Percentiles rank a stretch among this genome's conserved stretches.
Evolutionary conservation across 2,797 vertebrate species (phyloP).

Genomic region (Protosalanx chinensis): DNA sequence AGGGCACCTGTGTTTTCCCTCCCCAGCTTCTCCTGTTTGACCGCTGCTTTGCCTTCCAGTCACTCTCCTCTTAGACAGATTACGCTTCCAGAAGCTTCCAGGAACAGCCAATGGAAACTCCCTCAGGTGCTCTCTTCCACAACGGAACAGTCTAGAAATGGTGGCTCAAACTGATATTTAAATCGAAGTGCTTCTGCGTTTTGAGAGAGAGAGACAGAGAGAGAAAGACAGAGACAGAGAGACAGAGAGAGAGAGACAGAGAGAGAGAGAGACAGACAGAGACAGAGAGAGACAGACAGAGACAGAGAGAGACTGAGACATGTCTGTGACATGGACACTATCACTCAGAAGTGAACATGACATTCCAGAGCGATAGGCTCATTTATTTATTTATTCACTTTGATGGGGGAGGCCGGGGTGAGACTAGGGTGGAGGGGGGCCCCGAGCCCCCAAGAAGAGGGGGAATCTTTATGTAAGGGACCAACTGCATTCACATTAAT

Average conservation of each 20-base stretch:
- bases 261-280: neutral
- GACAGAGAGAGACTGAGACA: too few species aligned
- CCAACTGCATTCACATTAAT: constrained; percentile 43
- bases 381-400: constrained; percentile 21
- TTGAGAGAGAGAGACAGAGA: neutral
- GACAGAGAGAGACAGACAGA: neutral
- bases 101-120: constrained; percentile 50
- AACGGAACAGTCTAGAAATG: neutral
- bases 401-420: too few species aligned
- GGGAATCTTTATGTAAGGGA: constrained; percentile 19
- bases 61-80: constrained; percentile 44
- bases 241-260: too few species aligned
- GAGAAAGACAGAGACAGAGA: too few species aligned
- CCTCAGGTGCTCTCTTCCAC: constrained; percentile 33
- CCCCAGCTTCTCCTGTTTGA: constrained; percentile 48
- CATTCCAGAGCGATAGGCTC: constrained; percentile 19
- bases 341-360: constrained; percentile 3
- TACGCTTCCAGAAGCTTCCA: constrained; percentile 55
- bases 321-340: constrained; percentile 8
- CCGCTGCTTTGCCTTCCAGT: constrained; percentile 57
- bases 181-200: constrained; percentile 1
- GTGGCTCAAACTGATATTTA: too few species aligned
- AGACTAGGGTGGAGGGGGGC: too few species aligned
- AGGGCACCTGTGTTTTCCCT: constrained; percentile 67
- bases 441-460: neutral